A percentile compares a stretch with the other conserved stretches of the same genome.
These are phyloP conservation scores for Garra rufa DNA, from an alignment of 2,113 vertebrate genomes.

Conservation along the genomic window DNA sequence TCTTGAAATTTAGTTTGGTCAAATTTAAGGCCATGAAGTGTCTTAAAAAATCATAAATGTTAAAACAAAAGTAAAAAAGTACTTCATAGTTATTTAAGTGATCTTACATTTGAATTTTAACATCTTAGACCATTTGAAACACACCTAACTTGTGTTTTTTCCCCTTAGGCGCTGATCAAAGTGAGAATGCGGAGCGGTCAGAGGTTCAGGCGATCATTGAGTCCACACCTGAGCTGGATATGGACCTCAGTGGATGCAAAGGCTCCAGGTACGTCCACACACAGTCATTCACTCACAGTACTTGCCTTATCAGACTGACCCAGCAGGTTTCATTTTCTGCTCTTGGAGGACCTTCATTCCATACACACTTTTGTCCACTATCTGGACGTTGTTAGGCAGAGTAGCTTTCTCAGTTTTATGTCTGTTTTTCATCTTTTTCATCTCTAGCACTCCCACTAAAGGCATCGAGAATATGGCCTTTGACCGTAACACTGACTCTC, in stretches of 20 bases:
- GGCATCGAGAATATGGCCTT: slow-evolving; percentile 92
- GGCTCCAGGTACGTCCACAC: slow-evolving; percentile 83
- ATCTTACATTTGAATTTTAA: not conserved
- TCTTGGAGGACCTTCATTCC: not conserved
- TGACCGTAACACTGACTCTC: slow-evolving; percentile 95
- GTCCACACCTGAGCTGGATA: slow-evolving; percentile 96
- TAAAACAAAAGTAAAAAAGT: no score
- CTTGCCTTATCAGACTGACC: not conserved
- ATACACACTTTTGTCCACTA: not conserved
- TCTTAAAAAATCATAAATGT: no score
- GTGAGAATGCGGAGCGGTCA: slow-evolving; percentile 87
- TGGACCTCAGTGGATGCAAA: slow-evolving; percentile 90
- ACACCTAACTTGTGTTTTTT: not conserved
- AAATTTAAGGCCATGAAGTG: not conserved
- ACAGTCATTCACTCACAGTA: not conserved
- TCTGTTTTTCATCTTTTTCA: not conserved
- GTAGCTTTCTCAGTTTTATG: not conserved
- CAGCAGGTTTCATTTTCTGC: not conserved
- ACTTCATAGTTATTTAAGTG: no score
- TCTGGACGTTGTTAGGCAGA: not conserved
- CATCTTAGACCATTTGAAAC: not conserved
- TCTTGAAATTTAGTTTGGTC: not conserved
- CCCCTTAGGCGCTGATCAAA: slow-evolving; percentile 70
- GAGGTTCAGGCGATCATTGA: slow-evolving; percentile 98
- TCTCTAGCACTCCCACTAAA: slow-evolving; percentile 91